Evolutionary conservation across 2,888 invertebrate genomes (phyloP), one percentile per base, ranked within the genome.

Genomic region (Atrina japonica): DNA sequence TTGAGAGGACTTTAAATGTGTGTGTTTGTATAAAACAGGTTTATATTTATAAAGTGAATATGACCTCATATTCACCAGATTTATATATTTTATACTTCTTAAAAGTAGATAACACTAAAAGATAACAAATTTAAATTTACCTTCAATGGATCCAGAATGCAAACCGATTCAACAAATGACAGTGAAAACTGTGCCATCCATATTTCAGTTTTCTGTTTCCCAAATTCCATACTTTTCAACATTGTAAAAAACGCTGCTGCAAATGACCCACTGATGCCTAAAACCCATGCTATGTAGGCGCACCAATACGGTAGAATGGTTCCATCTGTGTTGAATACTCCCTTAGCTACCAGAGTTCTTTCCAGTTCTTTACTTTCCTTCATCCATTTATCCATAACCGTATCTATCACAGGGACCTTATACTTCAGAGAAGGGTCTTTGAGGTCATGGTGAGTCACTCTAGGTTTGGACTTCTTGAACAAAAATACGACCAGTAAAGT

Each of bases 221-320:
- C 91, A 86, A 91, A 91, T 74, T 89, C 78, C 74, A 91, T 87
- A 61, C 90, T 90, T 83, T 90, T 91, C 14, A 90, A 83, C 83
- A 91, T 83, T 18, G 78, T 35, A 55, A 81, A 81, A 73, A 82
- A 81, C 0, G 73, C 77, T 16, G 75, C 68, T 1, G 73, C 27
- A 1, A 75, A 41, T 3, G 70, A 53, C n/a, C 76, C 68, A 1
- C 52, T 58, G 1, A 77, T 11, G 6, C 73, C 70, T n/a, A 82
- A 63, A 14, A 78, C 45, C 82, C 82, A 82, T 9, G 77, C 82
- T 18, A 82, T 49, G 25, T 77, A 71, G 7, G 40, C 40, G 27
- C 64, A 70, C 77, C 74, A 70, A 45, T 70, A 68, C 3, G 82
- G 82, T 5, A 82, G 49, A 9, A 66, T 59, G 18, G 76, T 77